phyloP scores from a whole-genome alignment of 2,113 vertebrate genomes.

The Anas platyrhynchos region DNA sequence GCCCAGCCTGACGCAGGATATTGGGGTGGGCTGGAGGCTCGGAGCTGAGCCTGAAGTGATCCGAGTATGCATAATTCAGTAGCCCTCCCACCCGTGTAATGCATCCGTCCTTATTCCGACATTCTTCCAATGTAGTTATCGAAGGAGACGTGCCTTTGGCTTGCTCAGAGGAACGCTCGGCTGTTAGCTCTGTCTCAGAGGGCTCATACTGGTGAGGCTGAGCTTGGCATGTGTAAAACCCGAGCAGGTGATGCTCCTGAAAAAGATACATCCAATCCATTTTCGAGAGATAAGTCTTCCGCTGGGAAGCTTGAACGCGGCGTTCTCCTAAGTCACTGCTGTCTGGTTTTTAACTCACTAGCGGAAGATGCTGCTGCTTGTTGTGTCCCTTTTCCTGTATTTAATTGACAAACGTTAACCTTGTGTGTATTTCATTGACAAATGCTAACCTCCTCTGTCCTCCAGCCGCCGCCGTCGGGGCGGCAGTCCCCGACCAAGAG shows the following conservation, averaged over 20 bases:
- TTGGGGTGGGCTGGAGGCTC: neutral
- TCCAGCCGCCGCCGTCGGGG: constrained; percentile 74
- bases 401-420: accelerated
- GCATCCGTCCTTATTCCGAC: neutral
- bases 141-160: neutral
- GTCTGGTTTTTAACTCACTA: neutral
- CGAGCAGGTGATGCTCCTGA: neutral
- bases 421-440: accelerated
- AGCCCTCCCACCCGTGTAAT: neutral
- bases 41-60: neutral
- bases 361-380: accelerated
- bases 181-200: neutral
- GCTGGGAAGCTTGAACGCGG: neutral
- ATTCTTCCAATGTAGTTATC: accelerated
- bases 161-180: neutral
- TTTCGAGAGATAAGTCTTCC: neutral
- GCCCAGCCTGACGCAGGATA: neutral
- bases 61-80: neutral
- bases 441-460: neutral
- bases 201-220: neutral
- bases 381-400: neutral
- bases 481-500: constrained; percentile 84
- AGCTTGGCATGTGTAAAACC: neutral
- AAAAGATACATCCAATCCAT: neutral
- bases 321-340: neutral